Conservation (phyloP, 2,113 vertebrate genomes). For the Microcebus jonahi region DNA sequence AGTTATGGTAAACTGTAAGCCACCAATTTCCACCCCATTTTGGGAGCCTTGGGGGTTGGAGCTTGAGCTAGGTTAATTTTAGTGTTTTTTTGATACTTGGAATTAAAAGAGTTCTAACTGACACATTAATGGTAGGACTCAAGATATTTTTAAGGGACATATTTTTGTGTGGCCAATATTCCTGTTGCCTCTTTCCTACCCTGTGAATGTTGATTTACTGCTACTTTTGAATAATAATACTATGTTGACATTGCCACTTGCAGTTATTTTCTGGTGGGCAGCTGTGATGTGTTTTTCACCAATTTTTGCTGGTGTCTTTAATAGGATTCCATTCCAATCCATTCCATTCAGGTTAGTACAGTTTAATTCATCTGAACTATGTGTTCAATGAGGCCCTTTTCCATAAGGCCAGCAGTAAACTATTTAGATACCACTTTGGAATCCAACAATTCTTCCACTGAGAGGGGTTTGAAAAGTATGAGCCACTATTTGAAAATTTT, state of each 20-base stretch:
- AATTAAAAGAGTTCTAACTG: neutral
- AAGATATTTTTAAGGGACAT: neutral
- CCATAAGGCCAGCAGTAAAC: neutral
- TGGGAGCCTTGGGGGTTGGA: rapidly evolving
- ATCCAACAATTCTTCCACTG: neutral
- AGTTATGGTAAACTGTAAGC: neutral
- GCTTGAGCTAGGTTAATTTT: neutral
- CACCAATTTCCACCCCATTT: neutral
- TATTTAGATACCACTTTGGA: neutral
- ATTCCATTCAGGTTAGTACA: neutral
- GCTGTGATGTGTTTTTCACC: neutral
- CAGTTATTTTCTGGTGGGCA: too few species aligned
- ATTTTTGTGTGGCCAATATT: neutral
- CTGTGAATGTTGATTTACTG: neutral
- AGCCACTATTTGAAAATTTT: neutral
- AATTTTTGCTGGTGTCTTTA: neutral
- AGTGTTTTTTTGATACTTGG: neutral
- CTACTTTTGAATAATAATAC: neutral
- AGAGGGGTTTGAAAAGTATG: neutral
- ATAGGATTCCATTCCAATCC: neutral
- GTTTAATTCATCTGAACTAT: neutral
- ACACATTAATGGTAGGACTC: neutral
- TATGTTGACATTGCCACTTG: neutral
- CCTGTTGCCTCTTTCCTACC: neutral
- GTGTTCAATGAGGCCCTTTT: neutral